Evolutionary conservation across 2,888 invertebrate species (phyloP).

Genomic region (Nebria brevicollis): DNA sequence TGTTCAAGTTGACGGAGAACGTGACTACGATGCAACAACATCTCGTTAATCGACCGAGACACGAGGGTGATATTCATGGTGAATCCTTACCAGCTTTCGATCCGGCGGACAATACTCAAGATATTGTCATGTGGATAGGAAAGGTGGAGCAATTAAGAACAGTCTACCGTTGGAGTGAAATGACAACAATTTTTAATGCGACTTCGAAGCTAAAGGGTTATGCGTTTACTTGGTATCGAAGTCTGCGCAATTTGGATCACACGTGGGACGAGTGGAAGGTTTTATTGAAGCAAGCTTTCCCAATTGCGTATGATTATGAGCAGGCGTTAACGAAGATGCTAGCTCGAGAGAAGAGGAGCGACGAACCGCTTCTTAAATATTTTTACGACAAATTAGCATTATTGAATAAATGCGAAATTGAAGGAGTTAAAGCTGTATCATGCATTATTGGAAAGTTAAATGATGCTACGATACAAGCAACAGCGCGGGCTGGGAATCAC

Average conservation of each 20-base stretch:
- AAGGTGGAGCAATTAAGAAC: slow-evolving; percentile 12
- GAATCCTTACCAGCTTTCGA: neutral
- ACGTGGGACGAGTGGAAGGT: slow-evolving; percentile 48
- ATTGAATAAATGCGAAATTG: slow-evolving; percentile 49
- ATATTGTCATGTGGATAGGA: neutral
- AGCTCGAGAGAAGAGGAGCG: slow-evolving; percentile 45
- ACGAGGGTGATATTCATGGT: neutral
- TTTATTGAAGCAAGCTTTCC: slow-evolving; percentile 48
- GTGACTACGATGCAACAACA: neutral
- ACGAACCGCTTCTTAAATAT: slow-evolving; percentile 49
- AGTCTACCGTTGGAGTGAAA: slow-evolving; percentile 22
- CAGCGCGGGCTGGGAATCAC: slow-evolving; percentile 48
- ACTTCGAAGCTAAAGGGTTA: slow-evolving; percentile 49
- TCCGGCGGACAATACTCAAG: slow-evolving; percentile 1
- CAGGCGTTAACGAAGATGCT: slow-evolving; percentile 48
- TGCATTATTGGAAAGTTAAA: slow-evolving; percentile 50
- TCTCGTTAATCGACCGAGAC: neutral
- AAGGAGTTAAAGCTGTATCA: slow-evolving; percentile 49
- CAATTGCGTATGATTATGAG: slow-evolving; percentile 46
- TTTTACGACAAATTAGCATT: slow-evolving; percentile 50
- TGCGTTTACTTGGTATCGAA: slow-evolving; percentile 48
- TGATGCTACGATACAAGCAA: slow-evolving; percentile 48
- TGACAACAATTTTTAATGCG: slow-evolving; percentile 41
- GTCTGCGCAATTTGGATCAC: slow-evolving; percentile 27
- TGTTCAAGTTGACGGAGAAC: neutral